phyloP scores from a whole-genome alignment of 2,888 invertebrate species.

The Anthrax anthrax region DNA sequence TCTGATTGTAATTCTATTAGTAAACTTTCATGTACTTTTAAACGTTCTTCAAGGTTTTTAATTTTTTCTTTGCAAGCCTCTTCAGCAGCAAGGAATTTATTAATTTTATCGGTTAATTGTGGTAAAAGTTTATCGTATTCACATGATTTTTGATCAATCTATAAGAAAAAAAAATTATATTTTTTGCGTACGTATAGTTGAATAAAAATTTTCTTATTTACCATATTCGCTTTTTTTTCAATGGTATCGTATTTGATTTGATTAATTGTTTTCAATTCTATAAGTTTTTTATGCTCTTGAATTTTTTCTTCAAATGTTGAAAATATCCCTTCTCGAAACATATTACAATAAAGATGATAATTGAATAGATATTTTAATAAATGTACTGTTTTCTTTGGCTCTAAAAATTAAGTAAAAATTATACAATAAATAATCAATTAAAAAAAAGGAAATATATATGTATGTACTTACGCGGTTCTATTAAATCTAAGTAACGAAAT shows the following conservation, averaged over 20 bases:
- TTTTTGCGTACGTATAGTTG: too few species aligned
- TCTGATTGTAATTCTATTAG: background rate
- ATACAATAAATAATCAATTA: too few species aligned
- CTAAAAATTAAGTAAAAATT: background rate
- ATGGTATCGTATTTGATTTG: background rate
- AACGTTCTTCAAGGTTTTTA: background rate
- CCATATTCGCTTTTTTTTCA: background rate
- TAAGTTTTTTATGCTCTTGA: background rate
- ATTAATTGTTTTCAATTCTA: background rate
- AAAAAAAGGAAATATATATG: too few species aligned
- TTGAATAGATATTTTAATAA: slow-evolving; percentile 5
- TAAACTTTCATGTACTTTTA: background rate
- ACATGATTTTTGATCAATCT: background rate
- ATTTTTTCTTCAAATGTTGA: background rate
- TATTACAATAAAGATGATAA: background rate
- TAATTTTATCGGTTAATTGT: background rate
- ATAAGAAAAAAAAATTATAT: background rate
- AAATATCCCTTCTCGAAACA: background rate
- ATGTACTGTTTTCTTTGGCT: slow-evolving; percentile 7
- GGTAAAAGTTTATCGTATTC: background rate
- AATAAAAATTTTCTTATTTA: background rate
- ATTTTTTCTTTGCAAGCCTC: background rate
- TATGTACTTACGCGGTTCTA: background rate
- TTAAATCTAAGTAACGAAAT: background rate
- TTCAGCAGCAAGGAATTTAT: background rate